Conservation (phyloP, 2,888 invertebrate species). For the Meandrusa payeni region DNA sequence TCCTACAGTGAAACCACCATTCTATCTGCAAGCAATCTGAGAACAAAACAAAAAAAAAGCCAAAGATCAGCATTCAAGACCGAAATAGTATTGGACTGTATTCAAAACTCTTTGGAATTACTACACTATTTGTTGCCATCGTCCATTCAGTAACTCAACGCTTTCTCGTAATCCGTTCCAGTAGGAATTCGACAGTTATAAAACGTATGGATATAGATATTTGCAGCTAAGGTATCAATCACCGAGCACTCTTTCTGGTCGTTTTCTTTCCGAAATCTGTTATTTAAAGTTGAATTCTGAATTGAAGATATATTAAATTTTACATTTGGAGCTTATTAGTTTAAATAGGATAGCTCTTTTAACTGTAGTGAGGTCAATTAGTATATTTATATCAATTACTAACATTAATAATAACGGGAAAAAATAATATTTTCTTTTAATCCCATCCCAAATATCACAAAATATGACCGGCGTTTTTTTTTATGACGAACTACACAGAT, state of each 20-base stretch:
- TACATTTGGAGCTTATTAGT: too few relatives aligned
- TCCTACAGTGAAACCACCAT: slow-evolving; percentile 37
- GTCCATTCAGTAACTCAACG: slow-evolving; percentile 77
- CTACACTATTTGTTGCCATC: slow-evolving; percentile 71
- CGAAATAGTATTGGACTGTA: slow-evolving; percentile 77
- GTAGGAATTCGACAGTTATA: slow-evolving; percentile 66
- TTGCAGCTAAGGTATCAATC: slow-evolving; percentile 10
- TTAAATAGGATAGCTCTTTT: too few relatives aligned
- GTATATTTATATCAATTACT: too few relatives aligned
- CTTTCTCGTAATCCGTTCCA: slow-evolving; percentile 61
- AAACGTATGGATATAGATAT: slow-evolving; percentile 37
- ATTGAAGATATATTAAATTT: too few relatives aligned
- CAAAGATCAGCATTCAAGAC: slow-evolving; percentile 70
- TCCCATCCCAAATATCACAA: too few relatives aligned
- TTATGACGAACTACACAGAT: too few relatives aligned
- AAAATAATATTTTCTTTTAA: too few relatives aligned
- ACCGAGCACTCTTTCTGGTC: slow-evolving; percentile 1
- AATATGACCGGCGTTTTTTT: too few relatives aligned
- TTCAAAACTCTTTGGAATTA: slow-evolving; percentile 79
- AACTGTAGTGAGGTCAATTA: too few relatives aligned
- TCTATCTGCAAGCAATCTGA: slow-evolving; percentile 50
- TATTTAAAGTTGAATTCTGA: not conserved
- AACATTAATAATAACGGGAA: too few relatives aligned
- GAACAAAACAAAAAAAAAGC: slow-evolving; percentile 64
- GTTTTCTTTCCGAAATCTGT: slow-evolving; percentile 1